Evolutionary conservation across 2,888 invertebrate genomes (phyloP).

Genomic region (Lepidocyrtinus sp.): DNA sequence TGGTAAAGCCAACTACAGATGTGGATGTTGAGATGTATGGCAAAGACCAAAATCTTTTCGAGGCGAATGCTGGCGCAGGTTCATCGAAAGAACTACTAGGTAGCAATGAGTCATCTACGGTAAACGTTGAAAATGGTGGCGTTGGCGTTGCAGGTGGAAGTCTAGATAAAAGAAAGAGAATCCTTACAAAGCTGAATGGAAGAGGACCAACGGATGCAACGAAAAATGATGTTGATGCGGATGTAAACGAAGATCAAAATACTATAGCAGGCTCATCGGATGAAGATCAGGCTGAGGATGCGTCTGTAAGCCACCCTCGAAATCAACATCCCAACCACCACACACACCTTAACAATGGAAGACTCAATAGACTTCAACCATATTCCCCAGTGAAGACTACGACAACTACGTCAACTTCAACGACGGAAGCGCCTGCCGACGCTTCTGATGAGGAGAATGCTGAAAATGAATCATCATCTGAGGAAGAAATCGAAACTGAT

Average conservation of each 20-base stretch:
- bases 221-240: slow-evolving; percentile 48
- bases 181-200: slow-evolving; percentile 21
- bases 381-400: slow-evolving; percentile 34
- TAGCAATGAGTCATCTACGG: slow-evolving; percentile 30
- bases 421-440: slow-evolving; percentile 16
- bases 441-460: slow-evolving; percentile 16
- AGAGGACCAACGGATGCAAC: slow-evolving; percentile 36
- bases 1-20: slow-evolving; percentile 62
- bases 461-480: slow-evolving; percentile 27
- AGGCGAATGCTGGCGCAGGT: slow-evolving; percentile 14
- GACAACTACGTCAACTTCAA: slow-evolving; percentile 33
- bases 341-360: slow-evolving; percentile 16
- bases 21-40: slow-evolving; percentile 58
- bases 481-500: slow-evolving; percentile 38
- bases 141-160: no score
- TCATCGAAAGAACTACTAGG: slow-evolving; percentile 42
- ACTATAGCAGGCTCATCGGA: slow-evolving; percentile 31
- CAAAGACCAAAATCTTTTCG: slow-evolving; percentile 43
- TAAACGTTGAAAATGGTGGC: not conserved
- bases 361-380: slow-evolving; percentile 36
- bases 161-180: slow-evolving; percentile 20
- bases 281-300: slow-evolving; percentile 31
- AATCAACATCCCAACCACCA: slow-evolving; percentile 33
- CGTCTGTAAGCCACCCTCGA: slow-evolving; percentile 34
- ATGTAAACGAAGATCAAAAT: slow-evolving; percentile 49